These are phyloP conservation scores for Drosophila azteca DNA, from an alignment of 1,140 invertebrate species.

Conservation along the genomic window DNA sequence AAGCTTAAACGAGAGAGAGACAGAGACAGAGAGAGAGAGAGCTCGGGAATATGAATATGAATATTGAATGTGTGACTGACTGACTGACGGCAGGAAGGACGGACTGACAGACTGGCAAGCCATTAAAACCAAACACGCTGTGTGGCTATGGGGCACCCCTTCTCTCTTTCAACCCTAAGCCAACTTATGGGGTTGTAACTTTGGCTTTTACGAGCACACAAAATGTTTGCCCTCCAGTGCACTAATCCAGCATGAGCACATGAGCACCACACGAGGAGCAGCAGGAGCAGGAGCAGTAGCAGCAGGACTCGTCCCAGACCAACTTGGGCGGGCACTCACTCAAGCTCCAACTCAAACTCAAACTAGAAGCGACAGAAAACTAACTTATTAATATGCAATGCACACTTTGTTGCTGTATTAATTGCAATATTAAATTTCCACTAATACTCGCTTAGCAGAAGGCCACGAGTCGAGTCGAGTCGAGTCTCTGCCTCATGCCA, in stretches of 20 bases:
- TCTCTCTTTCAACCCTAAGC: conserved; percentile 41
- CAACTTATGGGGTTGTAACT: conserved; percentile 68
- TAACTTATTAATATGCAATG: conserved; percentile 82
- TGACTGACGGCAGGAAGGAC: conserved; percentile 15
- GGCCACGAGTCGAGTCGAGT: conserved; percentile 12
- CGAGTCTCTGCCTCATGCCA: conserved; percentile 3
- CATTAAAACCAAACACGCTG: conserved; percentile 70
- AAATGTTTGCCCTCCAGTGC: conserved; percentile 69
- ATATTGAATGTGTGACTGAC: conserved; percentile 66
- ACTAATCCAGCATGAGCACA: conserved; percentile 61
- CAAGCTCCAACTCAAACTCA: conserved; percentile 49
- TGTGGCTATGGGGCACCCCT: conserved; percentile 15
- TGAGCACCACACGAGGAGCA: not conserved
- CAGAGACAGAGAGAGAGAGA: not conserved
- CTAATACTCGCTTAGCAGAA: conserved; percentile 77
- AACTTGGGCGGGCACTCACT: conserved; percentile 26
- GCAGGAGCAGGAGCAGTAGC: not conserved
- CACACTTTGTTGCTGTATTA: conserved; percentile 81
- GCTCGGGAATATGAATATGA: conserved; percentile 48
- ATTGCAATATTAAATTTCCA: conserved; percentile 83
- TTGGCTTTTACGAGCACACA: conserved; percentile 73
- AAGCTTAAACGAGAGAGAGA: conserved; percentile 59
- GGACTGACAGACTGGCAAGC: conserved; percentile 11
- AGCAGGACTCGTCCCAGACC: not conserved
- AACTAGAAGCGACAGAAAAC: conserved; percentile 58